Conservation (phyloP, 1,140 invertebrate species). For the Plodia interpunctella region DNA sequence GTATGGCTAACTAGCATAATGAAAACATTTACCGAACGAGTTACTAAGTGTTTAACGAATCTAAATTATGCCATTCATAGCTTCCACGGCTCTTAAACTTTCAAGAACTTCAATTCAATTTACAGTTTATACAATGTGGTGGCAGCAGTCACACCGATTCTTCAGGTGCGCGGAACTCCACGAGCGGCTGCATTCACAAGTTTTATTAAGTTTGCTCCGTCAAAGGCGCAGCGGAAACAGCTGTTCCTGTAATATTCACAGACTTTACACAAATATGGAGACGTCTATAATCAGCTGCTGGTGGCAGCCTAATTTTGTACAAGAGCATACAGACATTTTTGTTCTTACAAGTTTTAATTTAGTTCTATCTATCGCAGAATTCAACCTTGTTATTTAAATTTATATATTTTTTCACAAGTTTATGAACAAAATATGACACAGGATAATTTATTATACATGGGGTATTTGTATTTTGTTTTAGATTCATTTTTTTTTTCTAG, state of each 20-base stretch:
- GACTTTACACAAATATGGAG: background rate
- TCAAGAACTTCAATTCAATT: background rate
- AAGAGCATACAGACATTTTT: too few relatives aligned
- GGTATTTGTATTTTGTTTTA: too few relatives aligned
- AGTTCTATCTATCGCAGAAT: too few relatives aligned
- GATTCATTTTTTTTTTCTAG: too few relatives aligned
- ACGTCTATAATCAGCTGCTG: background rate
- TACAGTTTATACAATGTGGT: background rate
- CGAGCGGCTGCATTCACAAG: conserved; percentile 23
- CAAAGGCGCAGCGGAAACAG: conserved; percentile 16
- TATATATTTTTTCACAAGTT: too few relatives aligned
- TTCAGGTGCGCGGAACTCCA: conserved; percentile 3
- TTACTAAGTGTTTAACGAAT: background rate
- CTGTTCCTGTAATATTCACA: conserved; percentile 6
- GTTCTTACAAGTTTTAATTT: too few relatives aligned
- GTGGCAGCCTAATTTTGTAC: too few relatives aligned
- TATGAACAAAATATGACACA: too few relatives aligned
- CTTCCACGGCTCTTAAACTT: background rate
- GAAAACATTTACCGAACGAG: too few relatives aligned
- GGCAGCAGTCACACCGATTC: background rate
- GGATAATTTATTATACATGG: too few relatives aligned
- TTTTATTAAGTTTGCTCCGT: conserved; percentile 22
- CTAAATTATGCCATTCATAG: background rate
- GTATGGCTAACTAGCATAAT: too few relatives aligned
- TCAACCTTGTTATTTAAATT: too few relatives aligned